Percentiles rank a stretch among this genome's conserved stretches.
These are phyloP conservation scores for Drosophila atripex DNA, from an alignment of 2,888 invertebrate species.

Conservation along the genomic window DNA sequence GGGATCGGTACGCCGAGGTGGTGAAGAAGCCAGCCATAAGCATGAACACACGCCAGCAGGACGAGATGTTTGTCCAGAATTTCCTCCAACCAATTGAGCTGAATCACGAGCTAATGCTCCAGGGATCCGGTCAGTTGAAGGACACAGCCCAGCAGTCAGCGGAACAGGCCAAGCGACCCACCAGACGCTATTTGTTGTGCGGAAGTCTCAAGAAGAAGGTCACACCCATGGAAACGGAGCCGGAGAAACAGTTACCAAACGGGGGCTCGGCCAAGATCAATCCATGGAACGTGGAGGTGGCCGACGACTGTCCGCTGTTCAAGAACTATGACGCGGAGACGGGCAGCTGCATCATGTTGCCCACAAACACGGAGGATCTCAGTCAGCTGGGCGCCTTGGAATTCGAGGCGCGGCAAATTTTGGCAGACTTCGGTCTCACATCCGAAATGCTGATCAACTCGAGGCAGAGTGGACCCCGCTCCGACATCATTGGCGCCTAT, in stretches of 20 bases:
- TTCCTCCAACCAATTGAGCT: conserved; percentile 83
- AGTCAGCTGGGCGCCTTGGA: conserved; percentile 84
- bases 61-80: conserved; percentile 82
- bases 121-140: conserved; percentile 52
- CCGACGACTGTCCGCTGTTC: conserved; percentile 79
- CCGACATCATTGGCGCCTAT: conserved; percentile 89
- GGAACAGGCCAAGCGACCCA: conserved; percentile 69
- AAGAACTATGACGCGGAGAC: conserved; percentile 84
- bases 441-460: conserved; percentile 86
- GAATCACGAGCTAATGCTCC: conserved; percentile 51
- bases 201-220: conserved; percentile 83
- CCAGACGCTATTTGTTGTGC: conserved; percentile 79
- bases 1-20: conserved; percentile 82
- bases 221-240: conserved; percentile 82
- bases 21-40: conserved; percentile 82
- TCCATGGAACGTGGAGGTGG: conserved; percentile 78
- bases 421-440: conserved; percentile 86
- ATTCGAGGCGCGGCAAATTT: conserved; percentile 85
- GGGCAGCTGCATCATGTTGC: conserved; percentile 84
- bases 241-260: conserved; percentile 75
- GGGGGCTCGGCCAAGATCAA: conserved; percentile 62
- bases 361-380: conserved; percentile 82
- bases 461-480: conserved; percentile 86
- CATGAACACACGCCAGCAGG: conserved; percentile 83
- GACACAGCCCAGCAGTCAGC: conserved; percentile 46